Conservation (phyloP, 2,797 vertebrate species). For the Sebastes cheni region DNA sequence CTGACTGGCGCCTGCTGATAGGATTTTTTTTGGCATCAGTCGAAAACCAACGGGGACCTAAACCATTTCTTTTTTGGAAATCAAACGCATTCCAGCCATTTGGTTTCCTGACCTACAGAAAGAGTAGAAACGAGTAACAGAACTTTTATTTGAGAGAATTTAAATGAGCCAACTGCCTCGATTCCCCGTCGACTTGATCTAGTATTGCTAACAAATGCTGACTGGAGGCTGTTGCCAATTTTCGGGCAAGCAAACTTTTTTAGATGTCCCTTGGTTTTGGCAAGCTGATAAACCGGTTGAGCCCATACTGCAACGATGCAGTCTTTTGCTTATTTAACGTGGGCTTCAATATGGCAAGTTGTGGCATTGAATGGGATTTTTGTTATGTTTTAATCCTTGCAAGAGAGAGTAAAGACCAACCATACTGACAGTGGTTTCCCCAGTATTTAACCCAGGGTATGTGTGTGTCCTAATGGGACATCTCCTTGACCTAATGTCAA, state of each 20-base stretch:
- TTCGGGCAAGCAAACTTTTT: conserved; percentile 22
- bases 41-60: conserved; percentile 29
- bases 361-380: background rate
- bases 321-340: background rate
- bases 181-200: conserved; percentile 43
- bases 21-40: conserved; percentile 19
- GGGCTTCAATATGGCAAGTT: background rate
- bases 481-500: background rate
- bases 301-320: background rate
- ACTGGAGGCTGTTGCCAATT: conserved; percentile 32
- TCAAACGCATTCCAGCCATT: conserved; percentile 35
- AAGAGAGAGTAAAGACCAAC: background rate
- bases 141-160: conserved; percentile 29
- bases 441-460: background rate
- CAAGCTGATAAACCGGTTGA: background rate
- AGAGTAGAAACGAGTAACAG: background rate
- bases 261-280: conserved; percentile 42
- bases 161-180: conserved; percentile 49
- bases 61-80: conserved; percentile 54
- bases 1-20: conserved; percentile 20
- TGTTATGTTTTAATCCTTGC: background rate
- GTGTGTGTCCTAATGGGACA: background rate
- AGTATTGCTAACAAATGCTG: conserved; percentile 35
- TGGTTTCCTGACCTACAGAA: conserved; percentile 33
- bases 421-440: background rate